Conservation (phyloP, 2,113 vertebrate genomes). For the Pollimyrus isidori region DNA sequence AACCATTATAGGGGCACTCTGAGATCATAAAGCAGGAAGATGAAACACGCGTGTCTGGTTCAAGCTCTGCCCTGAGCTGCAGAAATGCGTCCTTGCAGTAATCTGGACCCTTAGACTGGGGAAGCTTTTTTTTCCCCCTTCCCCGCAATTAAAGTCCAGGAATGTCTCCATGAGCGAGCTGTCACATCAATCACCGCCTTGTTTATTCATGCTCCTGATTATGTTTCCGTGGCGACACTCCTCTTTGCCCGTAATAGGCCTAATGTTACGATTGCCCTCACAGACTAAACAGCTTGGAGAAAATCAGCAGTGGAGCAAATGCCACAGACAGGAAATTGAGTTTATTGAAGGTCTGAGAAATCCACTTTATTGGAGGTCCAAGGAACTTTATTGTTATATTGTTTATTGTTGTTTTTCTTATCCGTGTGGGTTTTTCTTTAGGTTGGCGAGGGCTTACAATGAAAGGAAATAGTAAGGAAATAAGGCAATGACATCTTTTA, state of each 20-base stretch:
- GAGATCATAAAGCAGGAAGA: slow-evolving; percentile 2
- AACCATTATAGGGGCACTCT: background rate
- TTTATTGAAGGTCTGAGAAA: background rate
- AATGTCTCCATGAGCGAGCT: slow-evolving; percentile 34
- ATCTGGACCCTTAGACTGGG: slow-evolving; percentile 32
- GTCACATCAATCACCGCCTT: slow-evolving; percentile 48
- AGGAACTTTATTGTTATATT: background rate
- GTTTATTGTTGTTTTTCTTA: background rate
- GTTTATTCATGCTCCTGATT: slow-evolving; percentile 45
- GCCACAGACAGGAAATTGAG: background rate
- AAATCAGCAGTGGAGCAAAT: background rate
- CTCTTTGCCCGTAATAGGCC: slow-evolving; percentile 9
- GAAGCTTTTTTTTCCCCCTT: slow-evolving; percentile 37
- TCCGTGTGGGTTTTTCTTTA: background rate
- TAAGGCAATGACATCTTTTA: background rate
- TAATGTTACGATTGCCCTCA: background rate
- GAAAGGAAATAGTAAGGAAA: background rate
- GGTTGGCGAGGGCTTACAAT: background rate
- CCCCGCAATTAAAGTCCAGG: slow-evolving; percentile 36
- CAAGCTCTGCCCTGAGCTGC: background rate
- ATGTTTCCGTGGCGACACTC: slow-evolving; percentile 31
- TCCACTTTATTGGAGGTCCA: background rate
- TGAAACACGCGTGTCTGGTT: background rate
- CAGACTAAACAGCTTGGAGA: slow-evolving; percentile 14
- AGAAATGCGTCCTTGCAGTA: slow-evolving; percentile 22